Conservation (phyloP, 2,888 invertebrate genomes). For the Frankliniella fusca region DNA sequence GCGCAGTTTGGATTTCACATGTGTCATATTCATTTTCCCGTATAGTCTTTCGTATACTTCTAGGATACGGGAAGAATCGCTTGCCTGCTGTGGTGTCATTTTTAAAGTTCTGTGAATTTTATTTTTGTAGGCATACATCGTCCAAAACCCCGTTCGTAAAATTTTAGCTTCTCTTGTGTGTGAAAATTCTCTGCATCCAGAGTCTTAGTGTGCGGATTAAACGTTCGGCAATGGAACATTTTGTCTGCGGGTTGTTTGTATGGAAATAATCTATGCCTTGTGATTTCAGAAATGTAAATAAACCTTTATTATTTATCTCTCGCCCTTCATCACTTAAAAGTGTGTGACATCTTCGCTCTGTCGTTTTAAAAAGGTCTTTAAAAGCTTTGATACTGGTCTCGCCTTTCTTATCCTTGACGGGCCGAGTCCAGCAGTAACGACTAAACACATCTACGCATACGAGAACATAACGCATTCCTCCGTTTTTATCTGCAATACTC, state of each 20-base stretch:
- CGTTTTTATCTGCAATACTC: not conserved
- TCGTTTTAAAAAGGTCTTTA: not conserved
- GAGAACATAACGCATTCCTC: not conserved
- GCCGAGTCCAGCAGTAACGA: not conserved
- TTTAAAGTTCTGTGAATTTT: constrained; percentile 37
- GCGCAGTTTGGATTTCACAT: not conserved
- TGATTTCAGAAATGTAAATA: constrained; percentile 34
- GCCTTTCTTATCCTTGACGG: not conserved
- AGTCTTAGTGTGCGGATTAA: constrained; percentile 42
- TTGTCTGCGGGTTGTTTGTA: constrained; percentile 40
- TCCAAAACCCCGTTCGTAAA: constrained; percentile 41
- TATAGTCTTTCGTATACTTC: constrained; percentile 11
- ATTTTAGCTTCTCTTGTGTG: constrained; percentile 37
- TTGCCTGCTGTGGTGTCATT: constrained; percentile 37
- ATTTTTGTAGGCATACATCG: constrained; percentile 41
- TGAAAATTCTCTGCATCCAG: constrained; percentile 41
- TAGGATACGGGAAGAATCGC: constrained; percentile 30
- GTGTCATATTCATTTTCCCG: not conserved
- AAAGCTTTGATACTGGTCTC: constrained; percentile 26
- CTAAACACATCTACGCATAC: not conserved
- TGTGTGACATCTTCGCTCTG: not conserved
- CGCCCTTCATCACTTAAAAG: not conserved
- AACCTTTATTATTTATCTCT: not conserved
- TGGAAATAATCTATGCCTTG: constrained; percentile 39
- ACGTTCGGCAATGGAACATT: constrained; percentile 43